Conservation (phyloP, 2,797 vertebrate species). For the Lithobates sylvaticus region DNA sequence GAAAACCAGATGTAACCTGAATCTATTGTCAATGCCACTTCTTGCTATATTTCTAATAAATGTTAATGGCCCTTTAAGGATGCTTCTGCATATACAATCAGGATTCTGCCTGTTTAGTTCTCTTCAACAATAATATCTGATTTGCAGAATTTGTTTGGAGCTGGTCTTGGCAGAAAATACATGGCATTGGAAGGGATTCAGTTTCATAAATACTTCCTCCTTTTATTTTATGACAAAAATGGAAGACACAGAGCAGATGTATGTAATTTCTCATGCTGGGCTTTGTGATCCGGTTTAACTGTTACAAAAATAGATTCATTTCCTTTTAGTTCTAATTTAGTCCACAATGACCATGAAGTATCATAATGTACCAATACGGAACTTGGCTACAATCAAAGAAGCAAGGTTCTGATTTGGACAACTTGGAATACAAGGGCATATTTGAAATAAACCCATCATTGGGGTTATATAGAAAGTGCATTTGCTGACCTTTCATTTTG, state of each 20-base stretch:
- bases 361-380: neutral
- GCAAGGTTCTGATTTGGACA: neutral
- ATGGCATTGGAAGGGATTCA: slow-evolving; percentile 65
- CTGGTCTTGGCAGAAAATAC: slow-evolving; percentile 64
- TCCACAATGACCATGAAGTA: neutral
- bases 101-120: slow-evolving; percentile 70
- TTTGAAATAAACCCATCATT: neutral
- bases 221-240: slow-evolving; percentile 65
- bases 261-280: slow-evolving; percentile 67
- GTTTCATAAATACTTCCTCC: slow-evolving; percentile 65
- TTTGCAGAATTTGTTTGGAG: slow-evolving; percentile 71
- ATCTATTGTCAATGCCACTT: slow-evolving; percentile 68
- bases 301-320: slow-evolving; percentile 46
- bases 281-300: slow-evolving; percentile 55
- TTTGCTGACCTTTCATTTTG: no score
- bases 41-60: slow-evolving; percentile 62
- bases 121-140: slow-evolving; percentile 72
- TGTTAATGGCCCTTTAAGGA: slow-evolving; percentile 66
- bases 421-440: neutral
- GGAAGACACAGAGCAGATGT: slow-evolving; percentile 69
- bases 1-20: slow-evolving; percentile 72
- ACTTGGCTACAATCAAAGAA: neutral
- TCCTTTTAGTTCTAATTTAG: slow-evolving; percentile 3
- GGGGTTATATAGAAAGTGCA: neutral
- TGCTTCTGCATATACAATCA: slow-evolving; percentile 68